Percentiles rank a stretch among this genome's conserved stretches.
These are phyloP conservation scores for Hexactinellida sp. DNA, from an alignment of 37 sponge, comb jelly and placozoan species.

Conservation along the genomic window DNA sequence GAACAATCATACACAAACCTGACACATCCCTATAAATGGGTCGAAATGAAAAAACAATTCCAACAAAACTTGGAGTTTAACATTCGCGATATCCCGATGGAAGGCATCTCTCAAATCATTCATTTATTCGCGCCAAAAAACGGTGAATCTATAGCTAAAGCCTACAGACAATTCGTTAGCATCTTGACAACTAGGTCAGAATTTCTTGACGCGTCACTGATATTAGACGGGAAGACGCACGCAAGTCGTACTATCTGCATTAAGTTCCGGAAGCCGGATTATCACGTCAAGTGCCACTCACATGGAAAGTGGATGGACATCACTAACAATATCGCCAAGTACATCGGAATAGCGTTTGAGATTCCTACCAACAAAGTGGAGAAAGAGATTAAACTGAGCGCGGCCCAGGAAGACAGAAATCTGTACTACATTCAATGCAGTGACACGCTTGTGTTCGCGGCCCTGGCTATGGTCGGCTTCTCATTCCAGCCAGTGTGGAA, in stretches of 20 bases:
- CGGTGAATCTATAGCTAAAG: not conserved
- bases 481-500: not conserved
- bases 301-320: not conserved
- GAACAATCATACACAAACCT: not conserved
- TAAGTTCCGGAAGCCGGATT: not conserved
- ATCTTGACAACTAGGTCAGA: not conserved
- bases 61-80: not conserved
- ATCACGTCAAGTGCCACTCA: not conserved
- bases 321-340: not conserved
- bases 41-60: conserved; percentile 7
- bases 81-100: conserved; percentile 1
- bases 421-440: not conserved
- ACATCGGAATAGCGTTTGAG: not conserved
- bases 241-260: not conserved
- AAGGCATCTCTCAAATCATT: not conserved
- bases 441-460: not conserved
- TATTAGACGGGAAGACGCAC: not conserved
- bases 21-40: not conserved
- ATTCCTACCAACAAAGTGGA: not conserved
- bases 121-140: not conserved
- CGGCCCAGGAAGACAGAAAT: not conserved
- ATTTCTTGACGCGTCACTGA: not conserved
- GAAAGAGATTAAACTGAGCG: not conserved
- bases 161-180: not conserved
- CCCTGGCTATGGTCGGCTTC: not conserved